Evolutionary conservation across 2,888 invertebrate genomes (phyloP), one percentile per base, ranked within the genome.

Genomic region (Ophion slaviceki): DNA sequence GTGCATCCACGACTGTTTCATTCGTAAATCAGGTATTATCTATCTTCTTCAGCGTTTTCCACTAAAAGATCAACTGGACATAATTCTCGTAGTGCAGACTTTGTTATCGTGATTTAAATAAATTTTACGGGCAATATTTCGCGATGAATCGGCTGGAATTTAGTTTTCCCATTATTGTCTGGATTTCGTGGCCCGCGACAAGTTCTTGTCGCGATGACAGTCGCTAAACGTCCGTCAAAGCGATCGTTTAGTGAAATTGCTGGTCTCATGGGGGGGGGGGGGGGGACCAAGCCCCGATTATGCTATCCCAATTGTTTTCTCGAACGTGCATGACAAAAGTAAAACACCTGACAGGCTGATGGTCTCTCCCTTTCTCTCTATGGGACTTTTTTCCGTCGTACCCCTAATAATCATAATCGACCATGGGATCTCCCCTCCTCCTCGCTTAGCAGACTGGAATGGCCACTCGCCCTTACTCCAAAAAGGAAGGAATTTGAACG

Each of bases 371-470:
- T 40, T 8, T 40, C 40, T 40, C 40, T 47, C 47, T 14, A 2
- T 71, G 61, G 10, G 61, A 5, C 20, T 62, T 70, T 68, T 61
- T 66, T 61, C 77, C 67, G 61, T 62, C 59, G 47, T 85, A 86
- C 85, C 59, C 84, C 82, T 85, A 82, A 88, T 87, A 85, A 88
- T 82, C 85, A 82, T 82, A 87, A 85, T 87, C 85, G 83, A 40
- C 80, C 64, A 76, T 47, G 80, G 71, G 79, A 83, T 17, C 36
- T 57, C 80, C 20, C 45, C 14, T 20, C 64, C 64, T 28, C 20
- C 59, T n/a, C 6, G 68, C 32, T 53, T 47, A n/a, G n/a, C 36
- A 71, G 32, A 57, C n/a, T 7, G 40, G 28, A 67, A 40, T 61
- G n/a, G 20, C 32, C 32, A 20, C 20, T 47, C 53, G 6, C 85